These are phyloP conservation scores for Apis laboriosa DNA, from an alignment of 1,140 invertebrate species.

Conservation along the genomic window DNA sequence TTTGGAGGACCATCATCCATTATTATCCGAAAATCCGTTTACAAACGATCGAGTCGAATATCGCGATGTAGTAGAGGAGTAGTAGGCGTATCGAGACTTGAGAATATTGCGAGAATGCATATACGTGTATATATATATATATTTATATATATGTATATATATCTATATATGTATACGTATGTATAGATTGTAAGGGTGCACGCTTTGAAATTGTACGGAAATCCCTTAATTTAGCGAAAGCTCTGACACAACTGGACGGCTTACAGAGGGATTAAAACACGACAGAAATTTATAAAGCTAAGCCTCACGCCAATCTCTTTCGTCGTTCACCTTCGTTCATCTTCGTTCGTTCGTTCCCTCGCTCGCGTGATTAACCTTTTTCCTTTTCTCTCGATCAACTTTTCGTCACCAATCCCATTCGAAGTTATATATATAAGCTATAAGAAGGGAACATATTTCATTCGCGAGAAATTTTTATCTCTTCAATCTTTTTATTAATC, in stretches of 20 bases:
- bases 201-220: slow-evolving; percentile 19
- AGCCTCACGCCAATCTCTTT: slow-evolving; percentile 27
- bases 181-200: not conserved
- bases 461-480: no score
- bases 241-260: slow-evolving; percentile 46
- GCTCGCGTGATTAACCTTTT: not conserved
- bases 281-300: slow-evolving; percentile 53
- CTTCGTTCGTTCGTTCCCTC: not conserved
- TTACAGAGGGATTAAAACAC: slow-evolving; percentile 55
- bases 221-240: slow-evolving; percentile 62
- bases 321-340: slow-evolving; percentile 25
- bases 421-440: no score
- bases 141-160: not conserved
- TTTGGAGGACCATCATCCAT: not conserved
- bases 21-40: slow-evolving; percentile 20
- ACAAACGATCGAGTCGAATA: slow-evolving; percentile 30
- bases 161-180: not conserved
- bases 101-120: not conserved
- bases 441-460: no score
- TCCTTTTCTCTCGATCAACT: not conserved
- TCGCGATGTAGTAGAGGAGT: not conserved
- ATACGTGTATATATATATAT: not conserved
- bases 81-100: not conserved
- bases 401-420: not conserved
- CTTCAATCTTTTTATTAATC: not conserved